Percentiles rank a stretch among this genome's conserved stretches.
These are phyloP conservation scores for Leptestheria dahalacensis DNA, from an alignment of 1,140 invertebrate species.

Conservation along the genomic window DNA sequence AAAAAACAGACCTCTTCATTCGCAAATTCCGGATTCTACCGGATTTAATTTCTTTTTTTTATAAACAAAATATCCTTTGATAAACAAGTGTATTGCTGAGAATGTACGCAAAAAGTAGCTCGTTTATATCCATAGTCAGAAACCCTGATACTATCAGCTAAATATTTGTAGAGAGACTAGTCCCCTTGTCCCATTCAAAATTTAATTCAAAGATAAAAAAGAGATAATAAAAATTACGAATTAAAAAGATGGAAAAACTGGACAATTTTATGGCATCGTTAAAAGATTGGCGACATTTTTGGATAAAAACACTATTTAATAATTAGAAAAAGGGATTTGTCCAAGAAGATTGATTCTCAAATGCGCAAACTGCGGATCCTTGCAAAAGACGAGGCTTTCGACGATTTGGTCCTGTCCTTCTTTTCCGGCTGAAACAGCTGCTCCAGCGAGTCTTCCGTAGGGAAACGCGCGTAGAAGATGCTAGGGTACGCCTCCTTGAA, in stretches of 20 bases:
- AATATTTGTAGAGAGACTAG: background rate
- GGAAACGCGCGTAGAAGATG: slow-evolving; percentile 9
- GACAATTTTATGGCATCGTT: background rate
- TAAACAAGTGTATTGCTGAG: too few species aligned
- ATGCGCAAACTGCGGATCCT: background rate
- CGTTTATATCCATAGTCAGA: too few species aligned
- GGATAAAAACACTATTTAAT: too few species aligned
- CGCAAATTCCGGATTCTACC: too few species aligned
- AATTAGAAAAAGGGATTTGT: too few species aligned
- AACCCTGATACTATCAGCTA: background rate
- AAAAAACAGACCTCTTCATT: too few species aligned
- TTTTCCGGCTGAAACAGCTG: slow-evolving; percentile 3
- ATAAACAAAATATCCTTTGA: too few species aligned
- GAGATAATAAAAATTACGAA: background rate
- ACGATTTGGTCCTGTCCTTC: background rate
- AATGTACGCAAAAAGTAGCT: too few species aligned
- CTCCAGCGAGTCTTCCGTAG: slow-evolving; percentile 6
- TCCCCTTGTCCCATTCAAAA: background rate
- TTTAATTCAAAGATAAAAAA: background rate
- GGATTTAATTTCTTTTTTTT: too few species aligned
- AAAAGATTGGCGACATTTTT: too few species aligned
- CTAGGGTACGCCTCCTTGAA: slow-evolving; percentile 13
- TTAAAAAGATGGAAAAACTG: too few species aligned
- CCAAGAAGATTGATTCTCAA: too few species aligned
- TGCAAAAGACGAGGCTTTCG: background rate